phyloP scores from a whole-genome alignment of 2,888 invertebrate genomes.

The Acrobasis suavella region DNA sequence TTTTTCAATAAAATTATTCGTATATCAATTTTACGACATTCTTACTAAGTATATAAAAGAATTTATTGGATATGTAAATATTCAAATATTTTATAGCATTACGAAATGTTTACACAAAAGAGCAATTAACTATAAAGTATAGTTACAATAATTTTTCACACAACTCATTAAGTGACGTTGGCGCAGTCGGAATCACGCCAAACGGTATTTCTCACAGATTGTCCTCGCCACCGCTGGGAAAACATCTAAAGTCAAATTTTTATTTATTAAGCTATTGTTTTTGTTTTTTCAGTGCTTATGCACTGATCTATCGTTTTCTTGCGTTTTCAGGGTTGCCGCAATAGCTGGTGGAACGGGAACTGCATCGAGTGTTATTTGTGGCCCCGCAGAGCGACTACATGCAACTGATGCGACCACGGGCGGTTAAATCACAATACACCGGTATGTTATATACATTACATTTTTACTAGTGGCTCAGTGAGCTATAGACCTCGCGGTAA shows the following conservation, averaged over 20 bases:
- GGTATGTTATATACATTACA: neutral
- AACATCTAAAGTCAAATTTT: slow-evolving; percentile 48
- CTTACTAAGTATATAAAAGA: neutral
- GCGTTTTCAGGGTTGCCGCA: slow-evolving; percentile 43
- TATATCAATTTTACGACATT: no score
- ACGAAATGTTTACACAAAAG: slow-evolving; percentile 29
- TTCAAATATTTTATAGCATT: slow-evolving; percentile 23
- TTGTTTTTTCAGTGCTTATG: slow-evolving; percentile 4
- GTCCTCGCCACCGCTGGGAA: slow-evolving; percentile 51
- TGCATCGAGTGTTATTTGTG: neutral
- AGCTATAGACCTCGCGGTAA: no score
- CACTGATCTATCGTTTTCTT: slow-evolving; percentile 42
- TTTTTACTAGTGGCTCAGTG: no score
- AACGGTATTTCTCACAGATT: slow-evolving; percentile 60
- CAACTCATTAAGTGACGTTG: slow-evolving; percentile 37
- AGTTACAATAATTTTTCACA: slow-evolving; percentile 46
- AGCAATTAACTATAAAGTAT: slow-evolving; percentile 35
- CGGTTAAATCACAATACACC: no score
- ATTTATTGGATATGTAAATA: slow-evolving; percentile 21
- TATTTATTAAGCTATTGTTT: slow-evolving; percentile 43
- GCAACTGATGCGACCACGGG: no score
- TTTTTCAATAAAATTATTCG: no score
- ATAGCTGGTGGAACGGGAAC: neutral
- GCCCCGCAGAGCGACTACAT: neutral
- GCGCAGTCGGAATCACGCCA: slow-evolving; percentile 46